Base-by-base conservation (phyloP, 1,140 invertebrate species). In the Temnothorax nylanderi region DNA sequence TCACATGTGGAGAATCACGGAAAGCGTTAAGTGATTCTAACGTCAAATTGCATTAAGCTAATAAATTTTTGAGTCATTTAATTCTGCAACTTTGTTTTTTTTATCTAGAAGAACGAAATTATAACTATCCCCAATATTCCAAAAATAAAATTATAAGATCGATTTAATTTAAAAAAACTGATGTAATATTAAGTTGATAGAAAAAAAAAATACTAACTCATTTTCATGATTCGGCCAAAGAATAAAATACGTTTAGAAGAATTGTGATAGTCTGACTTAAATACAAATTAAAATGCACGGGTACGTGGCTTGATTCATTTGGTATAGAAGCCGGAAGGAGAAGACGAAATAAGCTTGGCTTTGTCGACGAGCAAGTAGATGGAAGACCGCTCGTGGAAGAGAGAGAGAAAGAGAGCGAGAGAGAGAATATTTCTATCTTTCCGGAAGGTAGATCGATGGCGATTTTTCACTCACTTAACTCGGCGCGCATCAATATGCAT, bases 401-500 rank as follows among this genome's bases (percentile, higher is more conserved):
- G 78, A 92, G 26, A 26, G 26, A 26, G 78, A 92, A 1, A 26
- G 26, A 26, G 26, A 26, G 26, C 26, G 26, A 86, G 82, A 74
- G 78, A 92, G 86, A 80, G 90, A 90, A 90, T 88, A 75, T 88
- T 88, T 91, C 89, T 87, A 89, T 81, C 78, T 92, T 92, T 85
- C 72, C 51, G 85, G 90, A 89, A 87, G 90, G 90, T 91, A 93
- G 93, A 95, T 95, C 94, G 94, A 95, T 95, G 94, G 94, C 94
- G 94, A 95, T 95, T 95, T 95, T 95, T 95, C 94, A 95, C 94
- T 95, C 94, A 95, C 94, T 95, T 95, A 95, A 92, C 88, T 93
- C 87, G 89, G 92, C 85, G 92, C 93, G 90, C 95, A 95, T 95
- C 95, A 95, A 95, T 95, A 95, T 95, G 94, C 95, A 95, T 95